Base-by-base conservation (phyloP, 2,888 invertebrate species). In the Leptodirus hochenwartii region DNA sequence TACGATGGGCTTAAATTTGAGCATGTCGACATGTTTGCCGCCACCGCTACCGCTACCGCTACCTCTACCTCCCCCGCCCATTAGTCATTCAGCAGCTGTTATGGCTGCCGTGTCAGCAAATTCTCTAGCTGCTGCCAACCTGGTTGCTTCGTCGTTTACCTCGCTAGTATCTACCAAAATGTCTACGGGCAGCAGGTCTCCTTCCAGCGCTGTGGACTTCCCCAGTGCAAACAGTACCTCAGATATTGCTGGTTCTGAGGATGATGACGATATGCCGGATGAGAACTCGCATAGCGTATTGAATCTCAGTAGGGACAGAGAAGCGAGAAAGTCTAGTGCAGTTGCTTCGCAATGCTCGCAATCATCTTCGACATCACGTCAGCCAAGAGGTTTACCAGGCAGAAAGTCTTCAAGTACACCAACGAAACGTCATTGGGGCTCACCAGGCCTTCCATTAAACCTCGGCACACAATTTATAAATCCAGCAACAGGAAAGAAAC, bases 401-500 rank as follows among this genome's bases (percentile, higher is more conserved):
- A 60, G 71, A 15, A 77, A 77, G 54, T 67, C 73, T 8, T 62
- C 72, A 27, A n/a, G 8, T n/a, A 72, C 75, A 22, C 77, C 77
- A 11, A 75, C 78, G 2, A 84, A 84, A 53, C 64, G 81, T 16
- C 80, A 79, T 47, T 71, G 77, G 78, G 75, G 78, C 11, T 69
- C 79, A 1, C 66, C 78, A 15, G 68, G 69, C 43, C 59, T 79
- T 46, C 84, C 84, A 1, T 62, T 80, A 2, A 84, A 84, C 43
- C 59, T 84, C 37, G 85, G 87, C 8, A 85, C 87, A 0, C 82
- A 87, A 42, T 82, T 87, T 40, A 85, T 88, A 16, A 90, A 88
- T 49, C 88, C 88, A 2, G 75, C 84, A 1, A 88, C 88, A 1
- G 88, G 88, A 0, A 96, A 96, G 58, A 93, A 93, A 51, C 70